phyloP scores from a whole-genome alignment of 2,797 vertebrate genomes.

The Champsocephalus esox region DNA sequence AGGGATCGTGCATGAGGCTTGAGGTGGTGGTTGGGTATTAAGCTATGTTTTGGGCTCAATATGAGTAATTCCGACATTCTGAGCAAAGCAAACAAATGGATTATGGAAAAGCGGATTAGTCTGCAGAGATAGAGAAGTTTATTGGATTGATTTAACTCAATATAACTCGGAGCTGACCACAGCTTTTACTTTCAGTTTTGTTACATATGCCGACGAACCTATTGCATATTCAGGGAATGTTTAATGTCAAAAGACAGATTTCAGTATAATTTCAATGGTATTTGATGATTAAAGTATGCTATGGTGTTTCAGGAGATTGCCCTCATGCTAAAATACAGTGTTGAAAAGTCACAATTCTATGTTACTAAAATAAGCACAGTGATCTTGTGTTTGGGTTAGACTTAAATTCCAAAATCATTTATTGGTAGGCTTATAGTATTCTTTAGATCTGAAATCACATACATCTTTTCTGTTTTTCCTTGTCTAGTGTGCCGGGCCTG shows the following conservation, averaged over 20 bases:
- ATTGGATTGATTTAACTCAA: background rate
- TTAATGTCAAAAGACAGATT: background rate
- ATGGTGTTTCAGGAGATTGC: too few relatives aligned
- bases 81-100: conserved; percentile 13
- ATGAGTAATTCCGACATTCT: background rate
- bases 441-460: background rate
- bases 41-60: conserved; percentile 5
- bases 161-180: background rate
- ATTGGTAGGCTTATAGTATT: background rate
- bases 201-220: background rate
- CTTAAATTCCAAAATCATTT: background rate
- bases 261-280: background rate
- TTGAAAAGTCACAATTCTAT: too few relatives aligned
- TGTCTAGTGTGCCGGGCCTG: conserved; percentile 93
- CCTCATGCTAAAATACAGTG: too few relatives aligned
- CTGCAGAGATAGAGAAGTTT: conserved; percentile 4
- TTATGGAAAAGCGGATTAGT: background rate
- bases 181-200: background rate
- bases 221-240: background rate
- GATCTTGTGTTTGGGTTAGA: background rate
- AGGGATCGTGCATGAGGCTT: background rate
- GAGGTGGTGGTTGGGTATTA: background rate
- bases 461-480: conserved; percentile 39
- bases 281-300: background rate
- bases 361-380: too few relatives aligned